Base-by-base conservation (phyloP, 2,797 vertebrate genomes). In the Manis javanica region DNA sequence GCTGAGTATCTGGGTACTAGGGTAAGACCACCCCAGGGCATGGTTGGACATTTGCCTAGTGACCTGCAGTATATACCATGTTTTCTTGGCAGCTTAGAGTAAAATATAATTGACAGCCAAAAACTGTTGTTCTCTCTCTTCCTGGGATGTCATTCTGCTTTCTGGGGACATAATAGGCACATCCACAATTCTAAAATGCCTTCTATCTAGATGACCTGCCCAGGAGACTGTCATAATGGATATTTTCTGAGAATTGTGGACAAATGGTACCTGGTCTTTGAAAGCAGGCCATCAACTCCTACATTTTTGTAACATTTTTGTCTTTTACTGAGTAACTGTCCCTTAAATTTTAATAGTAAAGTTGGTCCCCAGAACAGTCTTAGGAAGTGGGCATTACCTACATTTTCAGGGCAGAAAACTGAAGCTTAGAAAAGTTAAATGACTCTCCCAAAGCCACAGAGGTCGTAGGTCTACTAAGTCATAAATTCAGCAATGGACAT, bases 31-130 rank as follows among this genome's bases (percentile, higher is more conserved):
- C 21, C 19, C 14, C 7, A 72, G 9, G 31, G 16, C n/a, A 84
- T 26, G 89, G 91, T 82, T 87, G 64, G 26, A 7, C 37, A 92
- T 88, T 87, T 96, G 23, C 87, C 59, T 94, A 78, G 55, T 93
- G 46, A 81, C 16, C 39, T 69, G 8, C 26, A 83, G 26, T 42
- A 63, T 77, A 75, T 85, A 87, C 23, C 16, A 51, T 72, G 29
- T 55, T 94, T 94, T 92, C 66, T 87, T 93, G 55, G 21, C 51
- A 77, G 31, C 42, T 78, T 4, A 87, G 26, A 39, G 5, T 92
- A 29, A 95, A 97, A 77, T 71, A 85, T 49, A 96, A 81, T 9
- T 87, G 57, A 42, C 24, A 82, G n/a, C 15, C 4, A 82, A 86
- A 96, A 69, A 91, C 39, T 2, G 78, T 78, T 84, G 21, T 84